phyloP scores from a whole-genome alignment of 2,888 invertebrate genomes.

The Therioaphis trifolii region DNA sequence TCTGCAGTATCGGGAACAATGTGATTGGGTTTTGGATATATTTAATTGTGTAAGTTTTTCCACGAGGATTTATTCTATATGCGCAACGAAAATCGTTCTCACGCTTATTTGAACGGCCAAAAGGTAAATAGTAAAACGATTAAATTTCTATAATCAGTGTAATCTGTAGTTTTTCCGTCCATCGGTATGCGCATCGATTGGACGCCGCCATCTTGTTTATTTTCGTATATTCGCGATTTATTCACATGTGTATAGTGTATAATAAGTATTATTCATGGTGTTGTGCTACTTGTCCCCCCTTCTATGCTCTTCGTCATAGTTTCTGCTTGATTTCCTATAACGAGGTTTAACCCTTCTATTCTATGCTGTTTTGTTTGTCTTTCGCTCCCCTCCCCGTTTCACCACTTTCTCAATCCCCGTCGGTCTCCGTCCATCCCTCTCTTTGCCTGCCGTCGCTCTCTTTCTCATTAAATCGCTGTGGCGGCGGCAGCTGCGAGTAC shows the following conservation, averaged over 20 bases:
- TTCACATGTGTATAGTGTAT: not conserved
- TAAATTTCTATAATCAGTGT: not conserved
- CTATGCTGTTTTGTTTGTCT: not conserved
- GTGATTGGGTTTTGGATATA: conserved; percentile 48
- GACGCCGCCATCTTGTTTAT: conserved; percentile 60
- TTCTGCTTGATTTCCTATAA: conserved; percentile 4
- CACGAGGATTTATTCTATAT: conserved; percentile 21
- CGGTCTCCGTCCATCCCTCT: not conserved
- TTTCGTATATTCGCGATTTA: not conserved
- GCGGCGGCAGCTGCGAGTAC: not conserved
- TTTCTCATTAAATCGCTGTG: not conserved
- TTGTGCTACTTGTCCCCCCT: conserved; percentile 27
- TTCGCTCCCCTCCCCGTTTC: no score
- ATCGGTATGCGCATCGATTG: conserved; percentile 44
- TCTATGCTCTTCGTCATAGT: not conserved
- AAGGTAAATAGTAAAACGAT: conserved; percentile 50
- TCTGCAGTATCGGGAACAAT: conserved; percentile 38
- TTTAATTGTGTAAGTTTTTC: conserved; percentile 32
- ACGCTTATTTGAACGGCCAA: conserved; percentile 41
- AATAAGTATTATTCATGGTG: not conserved
- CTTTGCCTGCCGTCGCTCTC: not conserved
- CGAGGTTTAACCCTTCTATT: conserved; percentile 6
- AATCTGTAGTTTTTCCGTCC: conserved; percentile 46
- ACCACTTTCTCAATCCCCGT: not conserved
- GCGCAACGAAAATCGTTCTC: conserved; percentile 24